Conservation (phyloP, 2,888 invertebrate species). For the Dolomedes plantarius region DNA sequence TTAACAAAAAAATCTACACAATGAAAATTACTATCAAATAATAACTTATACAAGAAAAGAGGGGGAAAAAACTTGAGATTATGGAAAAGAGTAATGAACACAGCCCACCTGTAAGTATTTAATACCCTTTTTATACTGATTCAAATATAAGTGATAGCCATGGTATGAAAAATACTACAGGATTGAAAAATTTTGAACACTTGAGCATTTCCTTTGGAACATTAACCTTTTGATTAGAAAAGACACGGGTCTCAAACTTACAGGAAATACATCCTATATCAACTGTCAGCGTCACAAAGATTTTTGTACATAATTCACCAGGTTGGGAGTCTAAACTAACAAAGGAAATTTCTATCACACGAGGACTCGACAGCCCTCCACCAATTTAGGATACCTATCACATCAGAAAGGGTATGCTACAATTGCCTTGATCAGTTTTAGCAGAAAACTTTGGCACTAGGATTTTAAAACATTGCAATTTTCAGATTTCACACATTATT, state of each 20-base stretch:
- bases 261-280: constrained; percentile 15
- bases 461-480: too few species aligned
- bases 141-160: background rate
- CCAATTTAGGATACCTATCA: background rate
- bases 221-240: constrained; percentile 67
- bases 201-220: constrained; percentile 60
- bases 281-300: too few species aligned
- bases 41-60: constrained; percentile 39
- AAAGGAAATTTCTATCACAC: constrained; percentile 5
- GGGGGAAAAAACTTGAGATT: constrained; percentile 62
- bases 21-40: constrained; percentile 34
- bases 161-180: constrained; percentile 34
- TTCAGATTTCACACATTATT: too few species aligned
- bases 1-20: constrained; percentile 24
- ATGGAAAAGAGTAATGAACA: constrained; percentile 43
- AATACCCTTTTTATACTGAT: constrained; percentile 13
- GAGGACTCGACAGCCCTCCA: background rate
- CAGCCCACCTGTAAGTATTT: constrained; percentile 52
- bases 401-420: background rate
- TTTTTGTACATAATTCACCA: background rate
- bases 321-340: background rate
- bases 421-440: too few species aligned
- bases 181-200: constrained; percentile 42
- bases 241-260: constrained; percentile 67
- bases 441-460: too few species aligned